A percentile compares a stretch with the other conserved stretches of the same genome.
These are phyloP conservation scores for Hippopotamyrus pictus DNA, from an alignment of 2,797 vertebrate genomes.

Conservation along the genomic window DNA sequence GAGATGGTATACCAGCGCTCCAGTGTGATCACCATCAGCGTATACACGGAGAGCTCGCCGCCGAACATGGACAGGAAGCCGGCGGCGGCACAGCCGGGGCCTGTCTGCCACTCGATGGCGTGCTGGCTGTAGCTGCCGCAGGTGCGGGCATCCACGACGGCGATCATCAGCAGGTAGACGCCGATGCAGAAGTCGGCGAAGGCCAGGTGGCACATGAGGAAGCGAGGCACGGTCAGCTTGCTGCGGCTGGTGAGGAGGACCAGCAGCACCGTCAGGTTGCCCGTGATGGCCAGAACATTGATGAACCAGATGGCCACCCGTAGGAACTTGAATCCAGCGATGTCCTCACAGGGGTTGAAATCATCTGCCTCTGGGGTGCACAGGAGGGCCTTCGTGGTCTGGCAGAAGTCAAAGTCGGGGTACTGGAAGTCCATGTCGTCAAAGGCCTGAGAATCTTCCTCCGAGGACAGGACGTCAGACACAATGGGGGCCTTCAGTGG, in stretches of 20 bases:
- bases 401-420: constrained; percentile 47
- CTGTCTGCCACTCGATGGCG: constrained; percentile 82
- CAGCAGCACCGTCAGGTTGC: constrained; percentile 70
- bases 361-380: constrained; percentile 75
- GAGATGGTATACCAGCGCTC: constrained; percentile 85
- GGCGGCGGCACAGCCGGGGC: constrained; percentile 66
- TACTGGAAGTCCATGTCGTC: constrained; percentile 49
- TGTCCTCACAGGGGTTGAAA: constrained; percentile 82
- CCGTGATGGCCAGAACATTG: constrained; percentile 69
- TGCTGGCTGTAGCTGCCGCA: constrained; percentile 76
- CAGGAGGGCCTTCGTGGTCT: constrained; percentile 43
- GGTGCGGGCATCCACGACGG: constrained; percentile 68
- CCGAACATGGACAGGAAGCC: constrained; percentile 82
- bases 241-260: constrained; percentile 67
- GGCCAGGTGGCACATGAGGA: constrained; percentile 84
- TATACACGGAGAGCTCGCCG: constrained; percentile 80
- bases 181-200: constrained; percentile 83
- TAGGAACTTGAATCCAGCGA: constrained; percentile 74
- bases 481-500: constrained; percentile 20
- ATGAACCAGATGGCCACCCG: constrained; percentile 81
- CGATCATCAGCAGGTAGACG: constrained; percentile 78
- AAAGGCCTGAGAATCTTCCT: constrained; percentile 28
- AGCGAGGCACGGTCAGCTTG: constrained; percentile 77
- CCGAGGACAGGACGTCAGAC: constrained; percentile 7
- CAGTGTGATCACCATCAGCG: constrained; percentile 71